Base-by-base conservation (phyloP, 2,888 invertebrate species). In the Petrolisthes manimaculis region DNA sequence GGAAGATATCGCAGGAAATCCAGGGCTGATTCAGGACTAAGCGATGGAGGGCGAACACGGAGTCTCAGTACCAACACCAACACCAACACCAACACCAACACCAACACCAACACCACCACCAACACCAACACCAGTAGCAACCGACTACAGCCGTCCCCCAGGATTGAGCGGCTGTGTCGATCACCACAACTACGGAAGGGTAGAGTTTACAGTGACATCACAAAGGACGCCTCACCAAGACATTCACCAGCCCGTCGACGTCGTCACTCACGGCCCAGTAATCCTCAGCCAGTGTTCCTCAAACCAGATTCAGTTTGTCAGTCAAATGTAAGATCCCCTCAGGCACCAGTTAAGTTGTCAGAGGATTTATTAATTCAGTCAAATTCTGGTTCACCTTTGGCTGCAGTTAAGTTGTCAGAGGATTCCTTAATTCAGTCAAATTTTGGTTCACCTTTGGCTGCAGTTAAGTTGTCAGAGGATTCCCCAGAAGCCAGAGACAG, bases 111-210 rank as follows among this genome's bases (percentile, higher is more conserved):
- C n/a, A n/a, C n/a, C 37, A 37, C 37, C 37, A 37, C 37, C 37
- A 37, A 37, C 37, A n/a, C 14, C 51, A 37, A 53, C 24, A 75
- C 24, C 61, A 71, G 54, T 9, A 56, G 51, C 56, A 78, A 21
- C 37, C 83, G 67, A 71, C 21, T 88, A n/a, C 54, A 80, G 61
- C 74, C 88, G 9, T 81, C 88, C 6, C 81, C 84, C 6, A 84
- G 71, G 55, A 84, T 88, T 51, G 88, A 88, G 75, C 56, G 75
- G 5, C 51, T 84, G 74, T 84, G 84, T 67, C 88, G 67, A 5
- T 88, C 88, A 24, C 88, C 88, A n/a, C 84, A 88, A 53, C 80
- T 81, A 21, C 80, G 54, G n/a, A 84, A 81, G 81, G 75, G 75
- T n/a, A 84, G 81, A 18, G 21, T 80, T 4, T 55, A n/a, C 14